These are phyloP conservation scores for Bimastos eiseni DNA, from an alignment of 2,888 invertebrate species.

Conservation along the genomic window DNA sequence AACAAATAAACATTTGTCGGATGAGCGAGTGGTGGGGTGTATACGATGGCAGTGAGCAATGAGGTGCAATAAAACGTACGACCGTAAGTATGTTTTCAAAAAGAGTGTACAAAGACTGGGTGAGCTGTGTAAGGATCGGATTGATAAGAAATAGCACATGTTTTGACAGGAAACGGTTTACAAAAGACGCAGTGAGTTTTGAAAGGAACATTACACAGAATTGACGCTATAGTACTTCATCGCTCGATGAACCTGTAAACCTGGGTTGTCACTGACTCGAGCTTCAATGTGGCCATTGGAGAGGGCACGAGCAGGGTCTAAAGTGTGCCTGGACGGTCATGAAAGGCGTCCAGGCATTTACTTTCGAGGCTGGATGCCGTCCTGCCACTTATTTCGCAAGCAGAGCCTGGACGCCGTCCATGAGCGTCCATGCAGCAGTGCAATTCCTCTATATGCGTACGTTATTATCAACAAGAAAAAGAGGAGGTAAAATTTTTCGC, in stretches of 20 bases:
- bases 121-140: neutral
- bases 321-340: no score
- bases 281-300: no score
- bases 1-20: no score
- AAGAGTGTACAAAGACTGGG: neutral
- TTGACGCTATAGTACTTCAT: neutral
- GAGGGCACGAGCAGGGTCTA: no score
- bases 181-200: neutral
- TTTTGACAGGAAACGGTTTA: neutral
- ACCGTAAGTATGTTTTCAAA: neutral
- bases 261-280: neutral
- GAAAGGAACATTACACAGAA: neutral
- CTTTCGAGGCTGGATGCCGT: no score
- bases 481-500: no score
- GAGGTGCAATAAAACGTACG: neutral
- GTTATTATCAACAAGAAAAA: no score
- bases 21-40: neutral
- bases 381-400: no score
- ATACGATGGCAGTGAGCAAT: neutral
- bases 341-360: no score
- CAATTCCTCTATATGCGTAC: no score
- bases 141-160: neutral
- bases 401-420: no score
- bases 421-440: no score
- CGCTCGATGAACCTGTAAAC: neutral